Conservation (phyloP, 1,140 invertebrate species). For the Coptotermes formosanus region DNA sequence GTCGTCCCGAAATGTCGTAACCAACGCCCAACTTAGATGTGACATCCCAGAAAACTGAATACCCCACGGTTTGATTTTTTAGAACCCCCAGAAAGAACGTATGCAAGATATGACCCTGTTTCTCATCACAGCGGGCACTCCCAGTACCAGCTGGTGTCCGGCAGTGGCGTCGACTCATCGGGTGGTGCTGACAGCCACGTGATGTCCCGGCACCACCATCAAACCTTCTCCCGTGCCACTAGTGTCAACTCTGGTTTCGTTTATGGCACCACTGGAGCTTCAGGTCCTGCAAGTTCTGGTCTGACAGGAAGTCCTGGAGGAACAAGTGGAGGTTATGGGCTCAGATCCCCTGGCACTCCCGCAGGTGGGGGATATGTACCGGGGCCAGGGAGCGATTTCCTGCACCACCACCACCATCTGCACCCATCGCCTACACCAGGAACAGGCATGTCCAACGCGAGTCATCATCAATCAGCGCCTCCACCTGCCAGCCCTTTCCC, state of each 20-base stretch:
- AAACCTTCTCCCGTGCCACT: conserved; percentile 7
- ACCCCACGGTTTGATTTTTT: no score
- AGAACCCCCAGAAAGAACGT: no score
- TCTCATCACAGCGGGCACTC: conserved; percentile 20
- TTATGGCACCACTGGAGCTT: background rate
- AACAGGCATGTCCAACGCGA: background rate
- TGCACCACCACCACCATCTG: conserved; percentile 32
- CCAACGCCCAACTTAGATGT: no score
- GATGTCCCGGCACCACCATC: conserved; percentile 23
- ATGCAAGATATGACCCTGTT: no score
- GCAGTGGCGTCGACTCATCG: background rate
- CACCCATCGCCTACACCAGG: conserved; percentile 9
- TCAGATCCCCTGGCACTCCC: background rate
- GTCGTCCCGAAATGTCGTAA: no score
- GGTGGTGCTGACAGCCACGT: conserved; percentile 18
- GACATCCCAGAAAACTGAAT: no score
- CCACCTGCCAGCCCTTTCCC: conserved; percentile 19
- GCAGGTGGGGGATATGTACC: conserved; percentile 18
- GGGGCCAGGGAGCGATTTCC: conserved; percentile 24
- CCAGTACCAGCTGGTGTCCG: conserved; percentile 30
- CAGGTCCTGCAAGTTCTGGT: background rate
- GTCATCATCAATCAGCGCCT: conserved; percentile 22
- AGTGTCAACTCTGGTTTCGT: conserved; percentile 19
- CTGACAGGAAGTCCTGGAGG: background rate
- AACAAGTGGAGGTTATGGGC: background rate